phyloP scores from a whole-genome alignment of 1,140 invertebrate genomes.

The Dufourea novaeangliae region DNA sequence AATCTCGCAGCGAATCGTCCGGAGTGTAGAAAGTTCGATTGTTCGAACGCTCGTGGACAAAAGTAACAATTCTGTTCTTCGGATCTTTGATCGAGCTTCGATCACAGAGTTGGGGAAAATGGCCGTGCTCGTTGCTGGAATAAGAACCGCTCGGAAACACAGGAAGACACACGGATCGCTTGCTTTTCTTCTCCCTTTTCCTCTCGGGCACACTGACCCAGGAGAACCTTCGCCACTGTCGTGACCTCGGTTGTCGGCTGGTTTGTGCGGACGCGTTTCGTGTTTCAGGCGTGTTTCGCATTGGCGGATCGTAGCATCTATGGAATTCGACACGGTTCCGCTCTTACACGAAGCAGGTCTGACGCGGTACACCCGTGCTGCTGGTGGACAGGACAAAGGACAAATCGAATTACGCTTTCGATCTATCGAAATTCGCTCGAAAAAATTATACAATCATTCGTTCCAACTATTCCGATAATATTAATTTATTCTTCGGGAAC shows the following conservation, averaged over 20 bases:
- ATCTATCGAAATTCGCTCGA: constrained; percentile 1
- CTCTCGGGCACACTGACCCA: too few relatives aligned
- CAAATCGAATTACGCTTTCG: neutral
- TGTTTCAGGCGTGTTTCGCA: neutral
- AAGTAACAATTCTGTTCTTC: neutral
- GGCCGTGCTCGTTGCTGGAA: neutral
- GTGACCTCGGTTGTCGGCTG: neutral
- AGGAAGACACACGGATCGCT: neutral
- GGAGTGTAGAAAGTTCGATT: too few relatives aligned
- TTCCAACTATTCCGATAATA: too few relatives aligned
- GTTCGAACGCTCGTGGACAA: too few relatives aligned
- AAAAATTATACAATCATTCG: neutral
- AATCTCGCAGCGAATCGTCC: too few relatives aligned
- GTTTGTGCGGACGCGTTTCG: neutral
- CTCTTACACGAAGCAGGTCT: constrained; percentile 19
- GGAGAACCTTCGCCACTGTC: too few relatives aligned
- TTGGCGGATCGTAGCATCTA: constrained; percentile 16
- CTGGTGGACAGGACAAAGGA: too few relatives aligned
- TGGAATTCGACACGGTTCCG: constrained; percentile 34
- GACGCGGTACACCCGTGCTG: neutral
- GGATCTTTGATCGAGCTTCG: constrained; percentile 41
- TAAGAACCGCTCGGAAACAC: constrained; percentile 1
- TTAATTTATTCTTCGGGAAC: too few relatives aligned
- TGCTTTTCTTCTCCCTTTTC: neutral
- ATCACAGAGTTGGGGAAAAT: constrained; percentile 32